phyloP scores from a whole-genome alignment of 2,888 invertebrate genomes.

The Perithous albicinctus region DNA sequence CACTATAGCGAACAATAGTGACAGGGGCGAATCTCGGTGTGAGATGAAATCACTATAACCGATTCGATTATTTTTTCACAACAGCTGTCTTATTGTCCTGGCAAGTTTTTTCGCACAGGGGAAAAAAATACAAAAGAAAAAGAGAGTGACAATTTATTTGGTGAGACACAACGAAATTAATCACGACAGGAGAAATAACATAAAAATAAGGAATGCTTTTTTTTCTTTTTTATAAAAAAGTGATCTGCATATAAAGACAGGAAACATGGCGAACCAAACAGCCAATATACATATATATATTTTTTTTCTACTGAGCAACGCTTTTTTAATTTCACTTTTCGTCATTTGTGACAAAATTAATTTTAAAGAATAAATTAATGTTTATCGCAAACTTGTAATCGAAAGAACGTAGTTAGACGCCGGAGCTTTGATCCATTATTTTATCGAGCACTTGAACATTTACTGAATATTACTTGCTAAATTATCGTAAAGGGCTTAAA shows the following conservation, averaged over 20 bases:
- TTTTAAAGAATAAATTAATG: neutral
- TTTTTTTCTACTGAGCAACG: neutral
- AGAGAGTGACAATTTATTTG: neutral
- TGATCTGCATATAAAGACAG: no score
- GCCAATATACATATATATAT: no score
- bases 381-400: neutral
- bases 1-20: neutral
- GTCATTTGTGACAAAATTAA: neutral
- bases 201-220: neutral
- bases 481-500: conserved; percentile 37
- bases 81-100: neutral
- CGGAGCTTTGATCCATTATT: neutral
- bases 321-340: neutral
- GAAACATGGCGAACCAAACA: neutral
- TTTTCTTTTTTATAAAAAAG: no score
- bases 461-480: conserved; percentile 22
- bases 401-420: neutral
- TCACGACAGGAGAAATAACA: neutral
- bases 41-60: neutral
- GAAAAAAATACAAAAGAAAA: neutral
- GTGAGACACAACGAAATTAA: neutral
- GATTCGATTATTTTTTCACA: conserved; percentile 2
- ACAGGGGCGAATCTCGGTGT: neutral
- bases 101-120: neutral
- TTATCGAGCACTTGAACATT: neutral